Evolutionary conservation across 2,888 invertebrate species (phyloP).

Genomic region (Acanthopleura granulata): DNA sequence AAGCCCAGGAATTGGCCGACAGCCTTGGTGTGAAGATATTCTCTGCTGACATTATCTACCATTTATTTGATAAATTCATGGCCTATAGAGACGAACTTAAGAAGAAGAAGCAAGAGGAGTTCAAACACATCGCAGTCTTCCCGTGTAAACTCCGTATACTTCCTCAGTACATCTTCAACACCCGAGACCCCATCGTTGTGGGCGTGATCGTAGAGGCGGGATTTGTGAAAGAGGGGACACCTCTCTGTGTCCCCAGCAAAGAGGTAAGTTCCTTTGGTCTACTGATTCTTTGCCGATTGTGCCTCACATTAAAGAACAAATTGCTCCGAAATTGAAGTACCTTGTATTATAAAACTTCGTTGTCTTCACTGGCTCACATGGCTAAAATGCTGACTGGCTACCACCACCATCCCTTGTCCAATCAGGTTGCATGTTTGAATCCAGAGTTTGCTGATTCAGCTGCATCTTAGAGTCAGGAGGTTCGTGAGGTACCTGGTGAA

Average conservation of each 20-base stretch:
- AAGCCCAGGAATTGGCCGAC: constrained; percentile 98
- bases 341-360: too few species aligned
- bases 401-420: too few species aligned
- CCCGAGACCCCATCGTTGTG: constrained; percentile 96
- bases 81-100: constrained; percentile 84
- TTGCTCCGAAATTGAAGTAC: too few species aligned
- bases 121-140: constrained; percentile 97
- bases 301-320: not conserved
- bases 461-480: too few species aligned
- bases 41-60: constrained; percentile 98
- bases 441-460: too few species aligned
- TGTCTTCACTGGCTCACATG: too few species aligned
- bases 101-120: constrained; percentile 91
- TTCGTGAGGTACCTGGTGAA: too few species aligned
- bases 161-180: constrained; percentile 96
- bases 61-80: constrained; percentile 97
- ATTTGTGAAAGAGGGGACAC: constrained; percentile 94
- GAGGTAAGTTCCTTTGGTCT: constrained; percentile 74
- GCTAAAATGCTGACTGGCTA: too few species aligned
- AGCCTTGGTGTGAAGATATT: constrained; percentile 86
- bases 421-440: too few species aligned
- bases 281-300: not conserved
- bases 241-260: constrained; percentile 96
- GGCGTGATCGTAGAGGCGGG: constrained; percentile 97
- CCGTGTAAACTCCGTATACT: constrained; percentile 90